Conservation (phyloP, 2,113 vertebrate genomes). For the Pachyramphus minor region DNA sequence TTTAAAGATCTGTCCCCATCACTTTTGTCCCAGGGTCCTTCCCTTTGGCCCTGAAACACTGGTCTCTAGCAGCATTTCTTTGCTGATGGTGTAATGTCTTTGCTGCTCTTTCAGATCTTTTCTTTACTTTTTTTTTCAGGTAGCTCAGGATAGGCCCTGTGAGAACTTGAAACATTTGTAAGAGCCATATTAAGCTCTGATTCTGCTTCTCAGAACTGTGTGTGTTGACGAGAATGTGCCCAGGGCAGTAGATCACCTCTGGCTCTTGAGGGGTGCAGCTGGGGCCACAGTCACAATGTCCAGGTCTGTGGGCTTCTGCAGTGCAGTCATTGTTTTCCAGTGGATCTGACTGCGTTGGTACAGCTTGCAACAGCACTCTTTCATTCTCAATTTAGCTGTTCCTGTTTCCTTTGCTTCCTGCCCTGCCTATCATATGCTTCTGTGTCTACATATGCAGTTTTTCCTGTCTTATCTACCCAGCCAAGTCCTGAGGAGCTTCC, state of each 20-base stretch:
- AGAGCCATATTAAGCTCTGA: background rate
- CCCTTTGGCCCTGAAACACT: background rate
- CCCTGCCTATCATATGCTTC: background rate
- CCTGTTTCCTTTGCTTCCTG: background rate
- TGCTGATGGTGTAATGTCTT: background rate
- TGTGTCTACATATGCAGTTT: background rate
- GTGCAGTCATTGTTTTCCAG: background rate
- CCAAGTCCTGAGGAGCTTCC: background rate
- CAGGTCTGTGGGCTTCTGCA: fast-evolving
- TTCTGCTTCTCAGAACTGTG: background rate
- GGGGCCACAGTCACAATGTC: background rate
- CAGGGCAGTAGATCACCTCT: background rate
- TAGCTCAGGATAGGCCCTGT: background rate
- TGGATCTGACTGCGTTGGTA: background rate
- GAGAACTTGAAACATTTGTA: background rate
- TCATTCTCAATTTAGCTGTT: background rate
- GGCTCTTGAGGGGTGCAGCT: background rate
- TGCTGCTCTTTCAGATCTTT: background rate
- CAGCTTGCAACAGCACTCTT: background rate
- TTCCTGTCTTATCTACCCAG: background rate
- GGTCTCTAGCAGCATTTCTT: background rate
- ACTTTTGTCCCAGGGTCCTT: background rate
- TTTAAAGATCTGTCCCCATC: background rate
- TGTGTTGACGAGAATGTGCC: background rate
- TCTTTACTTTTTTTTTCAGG: background rate